Evolutionary conservation across 2,797 vertebrate species (phyloP).

Genomic region (Scarus forsteni): DNA sequence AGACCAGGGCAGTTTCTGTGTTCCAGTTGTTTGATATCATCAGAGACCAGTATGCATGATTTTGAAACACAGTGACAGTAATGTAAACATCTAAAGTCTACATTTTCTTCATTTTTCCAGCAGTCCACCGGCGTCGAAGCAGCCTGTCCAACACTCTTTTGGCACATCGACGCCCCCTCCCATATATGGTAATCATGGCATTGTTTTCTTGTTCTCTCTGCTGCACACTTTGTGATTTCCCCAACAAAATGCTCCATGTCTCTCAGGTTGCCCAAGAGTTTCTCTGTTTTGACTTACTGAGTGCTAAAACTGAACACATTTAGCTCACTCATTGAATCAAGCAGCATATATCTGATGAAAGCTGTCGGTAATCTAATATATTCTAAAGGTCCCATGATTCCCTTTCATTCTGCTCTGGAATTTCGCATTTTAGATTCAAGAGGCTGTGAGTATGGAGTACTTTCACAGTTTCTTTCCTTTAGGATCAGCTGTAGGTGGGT

Average conservation of each 20-base stretch:
- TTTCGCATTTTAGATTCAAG: constrained; percentile 20
- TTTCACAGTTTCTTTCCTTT: constrained; percentile 16
- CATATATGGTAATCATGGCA: constrained; percentile 66
- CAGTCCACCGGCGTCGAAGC: constrained; percentile 50
- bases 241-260: not conserved
- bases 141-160: constrained; percentile 57
- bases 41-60: not conserved
- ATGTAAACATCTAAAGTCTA: not conserved
- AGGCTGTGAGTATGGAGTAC: constrained; percentile 22
- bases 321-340: constrained; percentile 41
- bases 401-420: constrained; percentile 29
- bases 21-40: constrained; percentile 19
- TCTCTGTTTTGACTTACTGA: constrained; percentile 10
- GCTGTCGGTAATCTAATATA: constrained; percentile 57
- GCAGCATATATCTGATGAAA: constrained; percentile 34
- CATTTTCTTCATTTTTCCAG: constrained; percentile 59
- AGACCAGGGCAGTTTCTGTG: not conserved
- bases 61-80: constrained; percentile 6
- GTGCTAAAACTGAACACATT: constrained; percentile 2
- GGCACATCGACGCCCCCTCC: constrained; percentile 47
- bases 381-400: constrained; percentile 50
- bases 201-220: constrained; percentile 14
- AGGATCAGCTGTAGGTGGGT: constrained; percentile 59
- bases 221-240: constrained; percentile 13
- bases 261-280: not conserved